Conservation (phyloP, 2,888 invertebrate genomes). For the Cantharis nigra region DNA sequence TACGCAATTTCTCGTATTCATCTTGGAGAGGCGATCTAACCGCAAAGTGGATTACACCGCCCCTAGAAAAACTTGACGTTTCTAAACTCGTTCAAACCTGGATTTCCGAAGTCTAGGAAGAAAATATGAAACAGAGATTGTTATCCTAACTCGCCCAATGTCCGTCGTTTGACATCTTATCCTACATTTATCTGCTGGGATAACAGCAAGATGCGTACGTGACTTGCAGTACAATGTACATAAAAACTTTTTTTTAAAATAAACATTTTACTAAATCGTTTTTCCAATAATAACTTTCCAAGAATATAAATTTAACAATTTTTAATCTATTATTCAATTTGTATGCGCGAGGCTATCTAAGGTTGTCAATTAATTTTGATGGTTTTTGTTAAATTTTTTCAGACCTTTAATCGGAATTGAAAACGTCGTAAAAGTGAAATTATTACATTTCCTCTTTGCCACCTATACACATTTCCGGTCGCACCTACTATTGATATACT, state of each 20-base stretch:
- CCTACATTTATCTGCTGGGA: conserved; percentile 47
- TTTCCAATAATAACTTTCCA: background rate
- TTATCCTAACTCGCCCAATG: conserved; percentile 45
- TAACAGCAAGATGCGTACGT: conserved; percentile 46
- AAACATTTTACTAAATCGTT: background rate
- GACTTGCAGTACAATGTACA: conserved; percentile 37
- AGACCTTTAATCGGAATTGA: conserved; percentile 12
- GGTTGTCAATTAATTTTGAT: background rate
- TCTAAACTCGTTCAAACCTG: conserved; percentile 33
- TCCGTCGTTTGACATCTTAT: conserved; percentile 47
- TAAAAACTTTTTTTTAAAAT: conserved; percentile 8
- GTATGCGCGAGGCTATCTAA: background rate
- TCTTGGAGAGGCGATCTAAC: conserved; percentile 34
- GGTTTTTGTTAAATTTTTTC: background rate
- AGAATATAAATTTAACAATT: background rate
- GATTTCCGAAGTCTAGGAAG: conserved; percentile 35
- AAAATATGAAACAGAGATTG: conserved; percentile 48
- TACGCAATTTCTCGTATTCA: conserved; percentile 39
- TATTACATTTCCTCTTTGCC: conserved; percentile 28
- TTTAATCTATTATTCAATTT: background rate
- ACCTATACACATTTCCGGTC: conserved; percentile 28
- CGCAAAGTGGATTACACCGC: conserved; percentile 34
- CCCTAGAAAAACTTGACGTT: conserved; percentile 37
- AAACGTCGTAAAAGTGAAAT: conserved; percentile 26
- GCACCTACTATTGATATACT: conserved; percentile 28